A percentile compares a stretch with the other conserved stretches of the same genome.
Conservation (phyloP, 2,113 vertebrate species). For the Alaudala cheleensis region DNA sequence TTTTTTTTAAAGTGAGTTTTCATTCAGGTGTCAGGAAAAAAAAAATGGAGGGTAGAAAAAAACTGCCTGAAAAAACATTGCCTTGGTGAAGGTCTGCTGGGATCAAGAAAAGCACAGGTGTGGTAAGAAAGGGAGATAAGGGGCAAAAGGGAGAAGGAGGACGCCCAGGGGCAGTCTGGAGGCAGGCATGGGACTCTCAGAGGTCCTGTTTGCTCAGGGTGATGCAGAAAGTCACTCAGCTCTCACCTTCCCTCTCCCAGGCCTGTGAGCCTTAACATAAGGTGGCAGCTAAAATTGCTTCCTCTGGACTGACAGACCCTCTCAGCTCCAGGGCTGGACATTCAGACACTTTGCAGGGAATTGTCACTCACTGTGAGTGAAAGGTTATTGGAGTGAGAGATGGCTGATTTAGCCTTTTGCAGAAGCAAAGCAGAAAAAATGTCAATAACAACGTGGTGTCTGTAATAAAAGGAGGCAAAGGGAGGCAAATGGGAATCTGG, state of each 20-base stretch:
- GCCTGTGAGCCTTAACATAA: background rate
- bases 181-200: fast-evolving
- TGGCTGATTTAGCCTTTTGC: background rate
- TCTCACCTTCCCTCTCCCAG: background rate
- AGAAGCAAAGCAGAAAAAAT: background rate
- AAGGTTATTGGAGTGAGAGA: background rate
- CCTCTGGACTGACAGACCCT: background rate
- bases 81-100: background rate
- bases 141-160: background rate
- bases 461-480: background rate
- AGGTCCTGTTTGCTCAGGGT: fast-evolving
- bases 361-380: background rate
- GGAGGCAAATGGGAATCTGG: background rate
- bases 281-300: background rate
- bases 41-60: background rate
- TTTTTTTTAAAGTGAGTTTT: background rate
- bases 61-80: background rate
- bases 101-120: background rate
- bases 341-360: background rate
- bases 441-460: background rate
- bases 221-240: background rate
- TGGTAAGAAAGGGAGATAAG: background rate
- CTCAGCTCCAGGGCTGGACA: background rate
- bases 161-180: background rate
- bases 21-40: background rate